phyloP scores from a whole-genome alignment of 2,888 invertebrate genomes.

The Zygogramma bicolorata region DNA sequence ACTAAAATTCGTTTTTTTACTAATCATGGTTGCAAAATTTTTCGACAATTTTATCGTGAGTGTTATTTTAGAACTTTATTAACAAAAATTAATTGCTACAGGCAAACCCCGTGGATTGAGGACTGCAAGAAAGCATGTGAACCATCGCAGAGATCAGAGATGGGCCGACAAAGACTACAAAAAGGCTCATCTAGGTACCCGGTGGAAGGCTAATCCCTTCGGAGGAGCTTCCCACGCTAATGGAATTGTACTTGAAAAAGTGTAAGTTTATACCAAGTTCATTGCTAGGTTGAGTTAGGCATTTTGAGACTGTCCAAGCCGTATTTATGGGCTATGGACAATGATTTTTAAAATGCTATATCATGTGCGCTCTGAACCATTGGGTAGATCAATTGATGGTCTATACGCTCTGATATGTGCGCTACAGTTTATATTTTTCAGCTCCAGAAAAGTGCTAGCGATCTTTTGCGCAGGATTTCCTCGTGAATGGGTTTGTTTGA shows the following conservation, averaged over 20 bases:
- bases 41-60: neutral
- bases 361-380: constrained; percentile 64
- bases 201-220: constrained; percentile 99
- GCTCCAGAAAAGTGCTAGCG: neutral
- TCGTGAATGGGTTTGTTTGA: constrained; percentile 74
- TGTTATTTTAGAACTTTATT: neutral
- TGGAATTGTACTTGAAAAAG: constrained; percentile 99
- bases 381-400: constrained; percentile 62
- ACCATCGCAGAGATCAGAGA: constrained; percentile 96
- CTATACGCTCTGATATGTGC: constrained; percentile 67
- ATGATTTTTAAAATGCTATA: constrained; percentile 58
- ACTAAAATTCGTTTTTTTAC: neutral
- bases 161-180: constrained; percentile 99
- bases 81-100: constrained; percentile 58
- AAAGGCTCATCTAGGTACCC: constrained; percentile 99
- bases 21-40: neutral
- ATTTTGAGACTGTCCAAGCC: constrained; percentile 57
- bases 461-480: constrained; percentile 73
- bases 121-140: constrained; percentile 98
- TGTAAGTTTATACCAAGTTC: constrained; percentile 78
- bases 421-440: constrained; percentile 53
- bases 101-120: constrained; percentile 99
- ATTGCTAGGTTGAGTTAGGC: constrained; percentile 42
- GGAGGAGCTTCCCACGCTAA: constrained; percentile 99
- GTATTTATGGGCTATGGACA: constrained; percentile 23